Conservation (phyloP, 2,797 vertebrate species). For the Oreochromis mossambicus region DNA sequence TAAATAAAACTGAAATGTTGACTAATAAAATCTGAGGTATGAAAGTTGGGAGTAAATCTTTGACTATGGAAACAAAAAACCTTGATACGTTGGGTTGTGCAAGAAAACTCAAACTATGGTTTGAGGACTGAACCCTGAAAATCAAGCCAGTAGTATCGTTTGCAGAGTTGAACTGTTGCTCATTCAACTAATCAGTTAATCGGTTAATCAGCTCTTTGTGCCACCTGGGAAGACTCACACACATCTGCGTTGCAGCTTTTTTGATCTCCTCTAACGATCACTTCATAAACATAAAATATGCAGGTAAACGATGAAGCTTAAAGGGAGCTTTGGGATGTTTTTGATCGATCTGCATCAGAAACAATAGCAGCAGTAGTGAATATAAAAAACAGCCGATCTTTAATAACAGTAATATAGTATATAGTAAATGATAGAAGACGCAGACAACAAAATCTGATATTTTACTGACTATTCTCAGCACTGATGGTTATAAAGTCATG, state of each 20-base stretch:
- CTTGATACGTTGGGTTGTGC: neutral
- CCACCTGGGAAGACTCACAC: neutral
- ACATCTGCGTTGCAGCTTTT: neutral
- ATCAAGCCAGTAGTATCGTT: neutral
- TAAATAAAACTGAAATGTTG: neutral
- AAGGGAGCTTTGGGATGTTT: neutral
- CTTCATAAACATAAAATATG: neutral
- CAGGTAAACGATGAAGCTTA: neutral
- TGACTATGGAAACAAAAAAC: neutral
- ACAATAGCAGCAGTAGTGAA: neutral
- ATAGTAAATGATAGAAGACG: neutral
- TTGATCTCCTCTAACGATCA: too few species aligned
- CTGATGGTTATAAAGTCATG: neutral
- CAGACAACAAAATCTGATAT: neutral
- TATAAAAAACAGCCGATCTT: neutral
- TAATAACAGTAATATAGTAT: neutral
- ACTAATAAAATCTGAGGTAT: neutral
- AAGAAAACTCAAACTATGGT: neutral
- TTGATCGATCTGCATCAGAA: neutral
- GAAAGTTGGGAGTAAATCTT: neutral
- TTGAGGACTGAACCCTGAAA: neutral
- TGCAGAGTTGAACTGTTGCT: neutral
- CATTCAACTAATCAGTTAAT: neutral
- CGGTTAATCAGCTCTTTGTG: neutral
- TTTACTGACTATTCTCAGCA: neutral